Evolutionary conservation across 1,140 invertebrate genomes (phyloP), one percentile per base, ranked within the genome.

Genomic region (Eupeodes corollae): DNA sequence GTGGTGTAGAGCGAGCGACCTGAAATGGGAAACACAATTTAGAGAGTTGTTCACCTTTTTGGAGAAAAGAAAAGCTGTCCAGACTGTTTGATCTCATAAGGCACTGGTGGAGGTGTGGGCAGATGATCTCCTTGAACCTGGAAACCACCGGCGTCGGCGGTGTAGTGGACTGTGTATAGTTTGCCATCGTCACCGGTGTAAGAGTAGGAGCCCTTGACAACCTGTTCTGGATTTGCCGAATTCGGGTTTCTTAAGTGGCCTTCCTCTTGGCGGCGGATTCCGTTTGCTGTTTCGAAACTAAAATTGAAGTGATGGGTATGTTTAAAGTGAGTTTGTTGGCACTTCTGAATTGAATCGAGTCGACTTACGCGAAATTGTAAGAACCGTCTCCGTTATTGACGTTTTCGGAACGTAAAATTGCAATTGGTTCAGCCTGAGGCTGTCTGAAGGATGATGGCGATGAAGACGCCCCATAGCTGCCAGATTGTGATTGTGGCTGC

Each of bases 121-220:
- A 91, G 71, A 68, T 90, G 87, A 55, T 83, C 83, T 13, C 87
- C 88, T 38, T 67, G 67, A 0, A 76, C 74, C 46, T 76, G 74
- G 69, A 71, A 79, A 10, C 77, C 76, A 37, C 73, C 76, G 31
- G 72, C 66, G 47, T 78, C 76, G 47, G 76, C 76, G 54, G 77
- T 83, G 63, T 88, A 91, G 33, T 78, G 80, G 44, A 86, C 78
- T 1, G 71, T 72, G 61, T 81, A 80, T n/a, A 70, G 71, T 50
- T 74, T 72, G 39, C 78, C 78, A 57, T 81, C 77, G 44, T 72
- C 71, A 0, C 72, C 78, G 1, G 67, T 70, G 59, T 76, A 82
- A 0, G 77, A 77, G 52, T 76, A 81, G 49, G 73, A 75, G n/a
- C 80, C 80, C 30, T 73, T 71, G 46, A 78, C 75, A n/a, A 76